Evolutionary conservation across 2,888 invertebrate genomes (phyloP).

Genomic region (Colletes collaris): DNA sequence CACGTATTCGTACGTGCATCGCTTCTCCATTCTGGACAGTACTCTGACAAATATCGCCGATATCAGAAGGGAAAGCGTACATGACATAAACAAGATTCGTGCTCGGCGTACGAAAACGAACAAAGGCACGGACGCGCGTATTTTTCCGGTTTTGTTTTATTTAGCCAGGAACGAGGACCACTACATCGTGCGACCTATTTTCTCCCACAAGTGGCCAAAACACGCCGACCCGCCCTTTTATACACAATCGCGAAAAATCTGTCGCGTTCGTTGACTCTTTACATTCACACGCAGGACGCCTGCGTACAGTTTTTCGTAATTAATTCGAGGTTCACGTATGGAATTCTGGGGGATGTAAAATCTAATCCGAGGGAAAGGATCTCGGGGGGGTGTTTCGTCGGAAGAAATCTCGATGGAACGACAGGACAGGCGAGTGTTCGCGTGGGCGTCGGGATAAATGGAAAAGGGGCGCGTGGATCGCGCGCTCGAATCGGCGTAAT

Average conservation of each 20-base stretch:
- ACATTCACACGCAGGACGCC: no score
- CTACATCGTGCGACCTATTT: background rate
- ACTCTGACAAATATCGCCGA: constrained; percentile 66
- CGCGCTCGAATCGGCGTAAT: constrained; percentile 42
- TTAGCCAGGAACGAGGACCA: constrained; percentile 28
- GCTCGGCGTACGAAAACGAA: constrained; percentile 54
- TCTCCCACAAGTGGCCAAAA: no score
- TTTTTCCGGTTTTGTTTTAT: constrained; percentile 43
- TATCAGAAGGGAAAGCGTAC: constrained; percentile 69
- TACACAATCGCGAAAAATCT: no score
- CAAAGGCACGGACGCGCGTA: constrained; percentile 22
- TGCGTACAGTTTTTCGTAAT: no score
- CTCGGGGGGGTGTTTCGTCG: background rate
- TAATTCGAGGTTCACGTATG: no score
- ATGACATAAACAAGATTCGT: constrained; percentile 70
- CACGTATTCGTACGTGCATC: constrained; percentile 53
- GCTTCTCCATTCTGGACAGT: constrained; percentile 61
- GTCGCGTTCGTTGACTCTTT: no score
- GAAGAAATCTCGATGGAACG: constrained; percentile 2
- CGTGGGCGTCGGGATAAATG: background rate
- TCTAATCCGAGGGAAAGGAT: no score
- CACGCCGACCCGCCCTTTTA: no score
- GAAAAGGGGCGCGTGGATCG: background rate
- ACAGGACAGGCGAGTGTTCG: background rate
- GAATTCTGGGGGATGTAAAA: no score